phyloP scores from a whole-genome alignment of 2,113 vertebrate species.

The Jaculus jaculus region DNA sequence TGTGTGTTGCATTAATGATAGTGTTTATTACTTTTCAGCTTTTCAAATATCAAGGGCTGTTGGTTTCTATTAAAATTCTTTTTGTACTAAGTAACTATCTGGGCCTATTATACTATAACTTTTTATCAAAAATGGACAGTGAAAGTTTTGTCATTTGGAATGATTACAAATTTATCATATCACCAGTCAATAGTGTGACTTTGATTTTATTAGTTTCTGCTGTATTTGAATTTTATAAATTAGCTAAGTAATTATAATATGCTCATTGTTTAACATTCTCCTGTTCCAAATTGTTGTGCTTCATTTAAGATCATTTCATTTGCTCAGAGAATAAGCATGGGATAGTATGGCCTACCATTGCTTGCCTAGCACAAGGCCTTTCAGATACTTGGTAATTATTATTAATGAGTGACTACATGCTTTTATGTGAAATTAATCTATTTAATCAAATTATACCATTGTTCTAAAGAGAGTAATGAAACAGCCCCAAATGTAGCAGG shows the following conservation, averaged over 20 bases:
- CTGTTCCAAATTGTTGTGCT: not conserved
- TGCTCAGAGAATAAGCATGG: not conserved
- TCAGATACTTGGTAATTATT: not conserved
- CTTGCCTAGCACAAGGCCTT: not conserved
- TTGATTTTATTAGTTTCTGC: not conserved
- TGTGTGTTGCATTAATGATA: not conserved
- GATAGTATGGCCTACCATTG: not conserved
- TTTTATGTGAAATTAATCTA: not conserved
- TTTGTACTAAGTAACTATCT: not conserved
- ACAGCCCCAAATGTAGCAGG: not conserved
- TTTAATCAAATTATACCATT: not conserved
- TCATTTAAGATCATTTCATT: not conserved
- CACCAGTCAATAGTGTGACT: not conserved
- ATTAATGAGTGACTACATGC: not conserved
- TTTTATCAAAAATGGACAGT: not conserved
- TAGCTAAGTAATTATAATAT: not conserved
- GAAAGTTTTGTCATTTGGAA: not conserved
- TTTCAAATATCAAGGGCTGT: not conserved
- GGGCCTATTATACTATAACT: not conserved
- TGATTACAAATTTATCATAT: not conserved
- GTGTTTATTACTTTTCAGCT: not conserved
- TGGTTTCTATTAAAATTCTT: not conserved
- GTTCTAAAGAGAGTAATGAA: not conserved
- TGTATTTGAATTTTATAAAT: conserved; percentile 2
- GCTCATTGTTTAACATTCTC: not conserved